Conservation (phyloP, 92 coral and sea anemone genomes). For the Desmophyllum pertusum region DNA sequence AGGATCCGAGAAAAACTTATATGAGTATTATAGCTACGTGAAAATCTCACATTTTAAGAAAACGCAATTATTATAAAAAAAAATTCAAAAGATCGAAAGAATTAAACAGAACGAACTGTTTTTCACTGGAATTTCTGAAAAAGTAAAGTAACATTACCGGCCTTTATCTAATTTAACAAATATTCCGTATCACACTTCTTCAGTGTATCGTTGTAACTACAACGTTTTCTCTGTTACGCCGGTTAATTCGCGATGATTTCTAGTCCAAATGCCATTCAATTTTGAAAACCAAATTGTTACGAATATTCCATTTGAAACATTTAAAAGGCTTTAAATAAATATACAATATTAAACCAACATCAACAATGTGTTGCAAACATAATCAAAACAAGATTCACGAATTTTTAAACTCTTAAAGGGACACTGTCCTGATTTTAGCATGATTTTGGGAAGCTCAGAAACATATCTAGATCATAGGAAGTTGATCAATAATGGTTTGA, state of each 20-base stretch:
- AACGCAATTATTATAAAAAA: no score
- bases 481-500: no score
- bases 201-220: neutral
- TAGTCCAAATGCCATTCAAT: neutral
- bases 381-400: neutral
- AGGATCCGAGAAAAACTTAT: neutral
- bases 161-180: no score
- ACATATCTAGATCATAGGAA: no score
- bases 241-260: neutral
- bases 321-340: neutral
- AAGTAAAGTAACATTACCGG: no score
- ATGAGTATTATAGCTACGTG: neutral
- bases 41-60: neutral
- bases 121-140: neutral
- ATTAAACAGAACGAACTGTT: no score
- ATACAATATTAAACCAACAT: neutral
- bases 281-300: neutral
- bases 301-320: no score
- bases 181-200: no score
- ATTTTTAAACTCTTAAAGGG: no score
- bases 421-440: no score
- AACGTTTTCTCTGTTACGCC: neutral
- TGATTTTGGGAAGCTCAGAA: no score
- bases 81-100: no score
- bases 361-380: neutral